These are phyloP conservation scores for Pterostichus madidus DNA, from an alignment of 2,888 invertebrate genomes.

Conservation along the genomic window DNA sequence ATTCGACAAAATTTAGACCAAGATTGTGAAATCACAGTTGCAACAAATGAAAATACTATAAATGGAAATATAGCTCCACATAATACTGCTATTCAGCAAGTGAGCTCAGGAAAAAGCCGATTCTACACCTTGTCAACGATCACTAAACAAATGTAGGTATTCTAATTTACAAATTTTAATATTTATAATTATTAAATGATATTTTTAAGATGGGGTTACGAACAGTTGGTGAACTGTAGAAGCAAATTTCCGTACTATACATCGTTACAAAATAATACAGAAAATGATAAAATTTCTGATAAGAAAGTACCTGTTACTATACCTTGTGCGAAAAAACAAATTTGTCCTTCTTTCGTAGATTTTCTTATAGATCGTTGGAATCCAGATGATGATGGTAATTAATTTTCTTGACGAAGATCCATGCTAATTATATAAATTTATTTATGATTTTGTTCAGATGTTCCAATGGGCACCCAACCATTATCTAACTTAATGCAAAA, in stretches of 20 bases:
- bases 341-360: constrained; percentile 82
- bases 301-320: constrained; percentile 60
- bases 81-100: constrained; percentile 18
- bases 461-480: constrained; percentile 74
- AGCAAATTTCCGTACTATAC: constrained; percentile 63
- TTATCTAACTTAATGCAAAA: constrained; percentile 73
- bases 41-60: constrained; percentile 70
- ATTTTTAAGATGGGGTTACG: constrained; percentile 1
- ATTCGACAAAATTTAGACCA: constrained; percentile 69
- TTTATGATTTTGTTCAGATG: constrained; percentile 73
- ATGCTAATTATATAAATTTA: not conserved
- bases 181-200: not conserved
- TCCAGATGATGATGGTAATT: constrained; percentile 71
- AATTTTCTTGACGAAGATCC: constrained; percentile 28
- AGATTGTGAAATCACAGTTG: constrained; percentile 69
- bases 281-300: constrained; percentile 55
- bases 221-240: constrained; percentile 60
- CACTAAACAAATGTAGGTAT: constrained; percentile 7
- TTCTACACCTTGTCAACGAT: constrained; percentile 1
- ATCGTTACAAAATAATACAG: constrained; percentile 11
- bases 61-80: constrained; percentile 66
- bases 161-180: not conserved
- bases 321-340: constrained; percentile 70
- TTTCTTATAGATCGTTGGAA: constrained; percentile 73
- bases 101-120: constrained; percentile 33